phyloP scores from a whole-genome alignment of 2,888 invertebrate genomes.

The Hoplodrina ambigua region DNA sequence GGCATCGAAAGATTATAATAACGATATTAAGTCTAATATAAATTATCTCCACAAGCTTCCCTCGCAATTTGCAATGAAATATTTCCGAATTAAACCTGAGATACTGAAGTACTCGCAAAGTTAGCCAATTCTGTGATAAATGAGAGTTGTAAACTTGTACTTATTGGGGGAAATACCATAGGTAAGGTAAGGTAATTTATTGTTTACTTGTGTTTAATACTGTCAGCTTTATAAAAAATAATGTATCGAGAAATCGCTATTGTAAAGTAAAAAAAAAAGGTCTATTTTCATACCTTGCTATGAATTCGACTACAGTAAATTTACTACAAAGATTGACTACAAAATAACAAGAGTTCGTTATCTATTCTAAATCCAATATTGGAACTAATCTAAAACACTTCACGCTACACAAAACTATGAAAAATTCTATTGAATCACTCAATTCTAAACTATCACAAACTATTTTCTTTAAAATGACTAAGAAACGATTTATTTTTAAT shows the following conservation, averaged over 20 bases:
- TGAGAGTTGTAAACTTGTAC: constrained; percentile 73
- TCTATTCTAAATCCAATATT: constrained; percentile 43
- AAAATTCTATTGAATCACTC: constrained; percentile 33
- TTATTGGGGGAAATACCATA: constrained; percentile 63
- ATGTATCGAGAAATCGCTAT: constrained; percentile 49
- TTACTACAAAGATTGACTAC: constrained; percentile 16
- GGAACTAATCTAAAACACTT: constrained; percentile 53
- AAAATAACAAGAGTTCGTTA: constrained; percentile 33
- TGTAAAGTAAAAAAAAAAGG: neutral
- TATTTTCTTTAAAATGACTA: constrained; percentile 25
- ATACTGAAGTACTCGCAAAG: constrained; percentile 70
- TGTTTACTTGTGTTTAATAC: constrained; percentile 13
- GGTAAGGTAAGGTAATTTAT: constrained; percentile 55
- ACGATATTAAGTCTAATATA: constrained; percentile 45
- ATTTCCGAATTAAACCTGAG: constrained; percentile 57
- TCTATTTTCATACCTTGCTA: constrained; percentile 32
- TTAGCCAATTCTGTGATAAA: constrained; percentile 78
- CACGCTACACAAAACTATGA: constrained; percentile 49
- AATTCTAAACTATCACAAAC: constrained; percentile 42
- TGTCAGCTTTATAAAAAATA: constrained; percentile 4
- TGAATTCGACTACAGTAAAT: constrained; percentile 20
- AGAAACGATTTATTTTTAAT: constrained; percentile 20
- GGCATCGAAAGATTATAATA: constrained; percentile 38
- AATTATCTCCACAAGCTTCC: constrained; percentile 50
- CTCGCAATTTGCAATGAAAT: constrained; percentile 56